These are phyloP conservation scores for Coccyzus lansbergi DNA, from an alignment of 2,797 vertebrate genomes.

Conservation along the genomic window DNA sequence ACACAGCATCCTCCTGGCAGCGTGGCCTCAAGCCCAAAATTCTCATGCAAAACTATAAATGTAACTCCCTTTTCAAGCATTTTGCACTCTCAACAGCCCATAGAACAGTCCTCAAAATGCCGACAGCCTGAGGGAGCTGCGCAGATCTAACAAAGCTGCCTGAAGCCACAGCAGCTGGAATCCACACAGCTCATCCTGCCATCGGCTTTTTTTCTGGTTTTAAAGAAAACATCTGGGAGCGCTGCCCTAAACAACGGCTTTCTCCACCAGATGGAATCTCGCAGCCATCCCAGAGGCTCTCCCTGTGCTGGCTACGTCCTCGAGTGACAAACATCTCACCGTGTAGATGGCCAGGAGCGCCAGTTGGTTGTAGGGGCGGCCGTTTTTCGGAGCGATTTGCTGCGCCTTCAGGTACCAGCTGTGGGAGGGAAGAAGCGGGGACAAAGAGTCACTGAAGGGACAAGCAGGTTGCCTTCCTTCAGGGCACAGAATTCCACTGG, in stretches of 20 bases:
- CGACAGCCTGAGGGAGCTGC: neutral
- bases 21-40: neutral
- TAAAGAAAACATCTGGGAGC: neutral
- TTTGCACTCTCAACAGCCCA: neutral
- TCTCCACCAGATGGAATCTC: neutral
- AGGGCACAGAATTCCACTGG: neutral
- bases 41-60: neutral
- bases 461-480: neutral
- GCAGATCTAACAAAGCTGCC: neutral
- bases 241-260: neutral
- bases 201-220: neutral
- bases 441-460: neutral
- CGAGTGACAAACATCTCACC: constrained; percentile 74
- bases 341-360: constrained; percentile 97
- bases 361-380: constrained; percentile 96
- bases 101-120: neutral
- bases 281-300: neutral
- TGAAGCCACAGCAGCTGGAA: constrained; percentile 36
- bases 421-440: constrained; percentile 36
- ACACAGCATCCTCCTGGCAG: neutral
- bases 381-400: constrained; percentile 99
- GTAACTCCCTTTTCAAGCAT: neutral
- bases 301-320: neutral
- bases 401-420: constrained; percentile 99
- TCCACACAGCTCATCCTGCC: neutral